These are phyloP conservation scores for Petrocephalus zakoni DNA, from an alignment of 2,113 vertebrate species.

Conservation along the genomic window DNA sequence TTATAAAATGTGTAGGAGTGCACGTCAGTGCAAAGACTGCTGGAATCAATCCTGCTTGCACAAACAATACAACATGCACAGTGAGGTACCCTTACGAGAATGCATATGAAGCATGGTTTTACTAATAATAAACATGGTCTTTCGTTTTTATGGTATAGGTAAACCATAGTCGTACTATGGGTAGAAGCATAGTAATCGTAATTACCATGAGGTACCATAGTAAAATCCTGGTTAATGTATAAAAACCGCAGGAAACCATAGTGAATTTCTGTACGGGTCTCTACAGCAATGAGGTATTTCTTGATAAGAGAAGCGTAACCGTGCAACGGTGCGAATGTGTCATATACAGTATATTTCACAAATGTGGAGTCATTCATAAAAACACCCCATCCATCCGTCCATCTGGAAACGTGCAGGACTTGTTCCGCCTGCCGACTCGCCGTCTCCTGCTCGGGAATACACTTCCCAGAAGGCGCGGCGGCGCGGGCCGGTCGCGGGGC, in stretches of 20 bases:
- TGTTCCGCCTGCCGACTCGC: background rate
- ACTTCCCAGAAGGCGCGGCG: too few relatives aligned
- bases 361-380: background rate
- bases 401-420: background rate
- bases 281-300: background rate
- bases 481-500: too few relatives aligned
- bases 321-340: background rate
- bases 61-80: background rate
- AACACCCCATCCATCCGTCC: background rate
- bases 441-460: constrained; percentile 30
- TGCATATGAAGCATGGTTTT: too few relatives aligned
- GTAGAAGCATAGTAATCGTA: too few relatives aligned
- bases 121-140: too few relatives aligned
- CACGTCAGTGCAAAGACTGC: background rate
- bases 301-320: background rate
- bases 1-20: background rate
- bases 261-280: too few relatives aligned
- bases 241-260: too few relatives aligned
- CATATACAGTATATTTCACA: background rate
- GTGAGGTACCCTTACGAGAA: background rate
- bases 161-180: too few relatives aligned
- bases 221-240: too few relatives aligned
- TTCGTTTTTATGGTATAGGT: too few relatives aligned
- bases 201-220: too few relatives aligned
- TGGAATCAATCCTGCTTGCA: background rate